Percentiles rank a stretch among this genome's conserved stretches.
Conservation (phyloP, 1,140 invertebrate genomes). For the Drosophila ironensis region DNA sequence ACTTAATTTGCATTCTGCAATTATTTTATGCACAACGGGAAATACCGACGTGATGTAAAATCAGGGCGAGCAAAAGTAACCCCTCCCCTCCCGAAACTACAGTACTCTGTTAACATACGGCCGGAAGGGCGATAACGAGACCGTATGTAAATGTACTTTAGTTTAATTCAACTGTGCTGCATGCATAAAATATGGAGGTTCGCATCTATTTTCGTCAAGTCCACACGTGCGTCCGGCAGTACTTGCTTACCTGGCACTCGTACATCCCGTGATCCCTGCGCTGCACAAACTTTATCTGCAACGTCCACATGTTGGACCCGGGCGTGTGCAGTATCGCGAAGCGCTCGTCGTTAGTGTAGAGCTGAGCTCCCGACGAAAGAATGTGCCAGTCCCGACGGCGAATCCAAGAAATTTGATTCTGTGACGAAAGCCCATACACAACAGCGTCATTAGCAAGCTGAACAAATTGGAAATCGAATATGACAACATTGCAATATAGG, state of each 20-base stretch:
- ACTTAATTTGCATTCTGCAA: slow-evolving; percentile 71
- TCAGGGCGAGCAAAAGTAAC: slow-evolving; percentile 42
- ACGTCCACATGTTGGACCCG: slow-evolving; percentile 90
- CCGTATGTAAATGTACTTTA: slow-evolving; percentile 76
- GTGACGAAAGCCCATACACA: slow-evolving; percentile 9
- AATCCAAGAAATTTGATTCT: slow-evolving; percentile 93
- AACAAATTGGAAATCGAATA: slow-evolving; percentile 29
- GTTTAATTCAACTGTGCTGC: slow-evolving; percentile 73
- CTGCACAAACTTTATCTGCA: slow-evolving; percentile 96
- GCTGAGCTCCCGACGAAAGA: slow-evolving; percentile 92
- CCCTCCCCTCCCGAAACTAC: slow-evolving; percentile 43
- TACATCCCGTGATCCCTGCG: slow-evolving; percentile 96
- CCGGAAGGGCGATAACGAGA: slow-evolving; percentile 19
- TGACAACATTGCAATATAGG: slow-evolving; percentile 41
- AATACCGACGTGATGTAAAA: slow-evolving; percentile 61
- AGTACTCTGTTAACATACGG: slow-evolving; percentile 32
- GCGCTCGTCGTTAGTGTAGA: slow-evolving; percentile 95
- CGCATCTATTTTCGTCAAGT: background rate
- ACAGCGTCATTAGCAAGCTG: slow-evolving; percentile 4
- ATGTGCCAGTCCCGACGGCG: slow-evolving; percentile 95
- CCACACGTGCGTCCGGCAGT: background rate
- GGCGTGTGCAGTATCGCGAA: slow-evolving; percentile 87
- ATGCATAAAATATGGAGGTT: slow-evolving; percentile 67
- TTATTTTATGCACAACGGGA: slow-evolving; percentile 65
- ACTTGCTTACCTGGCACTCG: slow-evolving; percentile 96